A percentile compares a stretch with the other conserved stretches of the same genome.
These are phyloP conservation scores for Zoanthus sociatus DNA, from an alignment of 92 coral and sea anemone genomes.

Conservation along the genomic window DNA sequence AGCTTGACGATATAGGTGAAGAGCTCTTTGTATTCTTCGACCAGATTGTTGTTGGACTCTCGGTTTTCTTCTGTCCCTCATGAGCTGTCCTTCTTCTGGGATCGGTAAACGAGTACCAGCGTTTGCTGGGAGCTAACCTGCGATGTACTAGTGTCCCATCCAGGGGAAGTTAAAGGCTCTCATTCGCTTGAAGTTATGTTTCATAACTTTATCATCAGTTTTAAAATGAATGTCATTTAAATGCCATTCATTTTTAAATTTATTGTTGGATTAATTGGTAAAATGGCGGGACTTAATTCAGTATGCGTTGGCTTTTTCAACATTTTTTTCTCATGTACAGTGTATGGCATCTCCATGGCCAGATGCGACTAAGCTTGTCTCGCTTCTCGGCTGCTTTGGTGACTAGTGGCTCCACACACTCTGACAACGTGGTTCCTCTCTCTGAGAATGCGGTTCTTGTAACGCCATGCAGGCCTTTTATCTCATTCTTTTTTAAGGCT, in stretches of 20 bases:
- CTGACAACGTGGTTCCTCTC: slow-evolving; percentile 24
- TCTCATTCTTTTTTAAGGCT: slow-evolving; percentile 27
- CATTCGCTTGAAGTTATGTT: background rate
- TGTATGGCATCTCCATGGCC: background rate
- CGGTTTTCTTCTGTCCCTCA: slow-evolving; percentile 22
- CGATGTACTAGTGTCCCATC: too few relatives aligned
- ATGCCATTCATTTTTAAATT: slow-evolving; percentile 40
- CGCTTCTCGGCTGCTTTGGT: slow-evolving; percentile 20
- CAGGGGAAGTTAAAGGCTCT: too few relatives aligned
- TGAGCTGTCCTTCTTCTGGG: background rate
- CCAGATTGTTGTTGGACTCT: slow-evolving; percentile 26
- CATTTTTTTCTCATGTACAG: background rate
- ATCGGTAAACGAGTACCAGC: too few relatives aligned
- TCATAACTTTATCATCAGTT: slow-evolving; percentile 34
- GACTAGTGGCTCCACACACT: slow-evolving; percentile 14
- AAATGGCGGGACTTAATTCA: slow-evolving; percentile 10
- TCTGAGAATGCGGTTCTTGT: slow-evolving; percentile 32
- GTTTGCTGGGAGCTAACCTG: too few relatives aligned
- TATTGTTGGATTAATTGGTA: background rate
- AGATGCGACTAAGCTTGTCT: slow-evolving; percentile 25
- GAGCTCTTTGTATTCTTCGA: slow-evolving; percentile 50
- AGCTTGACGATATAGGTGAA: background rate
- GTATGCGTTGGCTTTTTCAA: slow-evolving; percentile 28
- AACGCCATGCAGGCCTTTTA: slow-evolving; percentile 29
- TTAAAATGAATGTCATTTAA: too few relatives aligned